Conservation (phyloP, 1,140 invertebrate genomes). For the Platyura marginata region DNA sequence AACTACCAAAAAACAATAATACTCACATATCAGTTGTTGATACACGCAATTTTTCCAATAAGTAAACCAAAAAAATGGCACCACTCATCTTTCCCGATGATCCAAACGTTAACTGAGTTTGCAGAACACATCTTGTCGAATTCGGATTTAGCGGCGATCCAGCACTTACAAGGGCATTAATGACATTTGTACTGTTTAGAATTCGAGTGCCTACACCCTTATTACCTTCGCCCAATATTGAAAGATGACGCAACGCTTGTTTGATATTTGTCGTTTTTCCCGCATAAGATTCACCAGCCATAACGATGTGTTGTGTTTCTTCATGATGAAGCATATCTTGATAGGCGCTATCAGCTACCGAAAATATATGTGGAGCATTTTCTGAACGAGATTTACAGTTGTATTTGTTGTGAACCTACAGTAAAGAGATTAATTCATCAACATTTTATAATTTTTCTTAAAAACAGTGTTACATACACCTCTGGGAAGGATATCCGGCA, state of each 20-base stretch:
- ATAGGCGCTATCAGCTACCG: conserved; percentile 70
- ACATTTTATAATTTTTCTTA: too few species aligned
- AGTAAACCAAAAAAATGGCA: conserved; percentile 68
- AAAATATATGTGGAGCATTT: conserved; percentile 78
- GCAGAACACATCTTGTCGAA: conserved; percentile 68
- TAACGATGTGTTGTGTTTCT: conserved; percentile 60
- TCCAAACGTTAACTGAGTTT: conserved; percentile 71
- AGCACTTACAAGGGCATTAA: conserved; percentile 53
- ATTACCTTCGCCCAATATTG: conserved; percentile 43
- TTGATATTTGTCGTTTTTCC: conserved; percentile 65
- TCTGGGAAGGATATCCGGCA: conserved; percentile 43
- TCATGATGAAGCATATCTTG: conserved; percentile 70
- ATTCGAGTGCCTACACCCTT: conserved; percentile 47
- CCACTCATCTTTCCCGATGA: conserved; percentile 67
- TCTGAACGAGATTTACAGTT: conserved; percentile 70
- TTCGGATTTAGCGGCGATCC: conserved; percentile 69
- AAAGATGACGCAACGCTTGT: conserved; percentile 54
- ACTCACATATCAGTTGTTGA: conserved; percentile 57
- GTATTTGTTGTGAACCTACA: conserved; percentile 64
- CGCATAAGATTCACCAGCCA: conserved; percentile 67
- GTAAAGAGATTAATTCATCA: conserved; percentile 11
- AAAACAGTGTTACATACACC: conserved; percentile 31
- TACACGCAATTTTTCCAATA: conserved; percentile 75
- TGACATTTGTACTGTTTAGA: conserved; percentile 33
- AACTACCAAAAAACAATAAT: not conserved